Percentiles rank a stretch among this genome's conserved stretches.
Conservation (phyloP, 2,113 vertebrate species). For the Arenaria interpres region DNA sequence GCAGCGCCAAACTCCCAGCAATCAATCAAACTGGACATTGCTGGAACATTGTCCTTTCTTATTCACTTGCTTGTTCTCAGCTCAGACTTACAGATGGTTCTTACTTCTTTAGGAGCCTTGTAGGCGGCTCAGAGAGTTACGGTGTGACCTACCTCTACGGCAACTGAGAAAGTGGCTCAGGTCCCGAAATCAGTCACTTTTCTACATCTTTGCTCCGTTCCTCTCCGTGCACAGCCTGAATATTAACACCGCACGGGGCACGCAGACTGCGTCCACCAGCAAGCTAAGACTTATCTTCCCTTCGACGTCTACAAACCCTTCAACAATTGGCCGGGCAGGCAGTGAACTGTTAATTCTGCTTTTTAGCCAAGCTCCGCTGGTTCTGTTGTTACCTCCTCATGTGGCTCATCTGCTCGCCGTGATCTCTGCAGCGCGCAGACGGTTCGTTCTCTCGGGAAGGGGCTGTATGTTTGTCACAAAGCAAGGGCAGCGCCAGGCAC, state of each 20-base stretch:
- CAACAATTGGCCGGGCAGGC: not conserved
- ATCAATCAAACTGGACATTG: not conserved
- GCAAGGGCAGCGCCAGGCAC: not conserved
- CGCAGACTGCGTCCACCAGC: not conserved
- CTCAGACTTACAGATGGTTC: not conserved
- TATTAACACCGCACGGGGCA: no score
- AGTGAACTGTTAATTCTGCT: not conserved
- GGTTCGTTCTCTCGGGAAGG: not conserved
- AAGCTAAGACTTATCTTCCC: not conserved
- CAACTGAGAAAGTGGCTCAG: not conserved
- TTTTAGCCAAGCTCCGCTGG: not conserved
- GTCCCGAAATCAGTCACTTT: not conserved
- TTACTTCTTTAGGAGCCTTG: not conserved
- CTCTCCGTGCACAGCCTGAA: not conserved
- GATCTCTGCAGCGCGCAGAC: not conserved
- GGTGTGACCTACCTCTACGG: not conserved
- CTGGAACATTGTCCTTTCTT: not conserved
- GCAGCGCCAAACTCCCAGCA: not conserved
- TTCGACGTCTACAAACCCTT: not conserved
- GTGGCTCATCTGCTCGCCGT: not conserved
- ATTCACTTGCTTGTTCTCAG: not conserved
- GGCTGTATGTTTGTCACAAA: not conserved
- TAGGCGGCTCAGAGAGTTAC: not conserved
- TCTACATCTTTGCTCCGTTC: rapidly evolving
- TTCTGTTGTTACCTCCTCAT: not conserved